Percentiles rank a stretch among this genome's conserved stretches.
Conservation (phyloP, 37 sponge, comb jelly and placozoan genomes). For the Petrosia ficiformis region DNA sequence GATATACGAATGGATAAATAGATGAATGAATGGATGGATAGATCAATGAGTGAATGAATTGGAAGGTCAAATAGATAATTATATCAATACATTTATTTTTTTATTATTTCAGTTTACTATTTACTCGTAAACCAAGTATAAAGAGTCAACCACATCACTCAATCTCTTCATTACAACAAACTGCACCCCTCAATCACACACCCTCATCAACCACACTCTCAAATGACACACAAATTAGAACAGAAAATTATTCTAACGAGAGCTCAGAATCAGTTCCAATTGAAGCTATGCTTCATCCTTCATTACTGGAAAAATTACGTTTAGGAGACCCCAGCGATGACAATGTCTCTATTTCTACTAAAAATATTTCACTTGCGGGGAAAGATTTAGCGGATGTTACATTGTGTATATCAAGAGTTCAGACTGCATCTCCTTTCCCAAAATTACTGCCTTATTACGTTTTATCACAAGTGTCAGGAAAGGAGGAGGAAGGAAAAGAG, state of each 20-base stretch:
- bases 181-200: neutral
- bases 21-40: too few relatives aligned
- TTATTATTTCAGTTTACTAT: too few relatives aligned
- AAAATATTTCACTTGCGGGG: neutral
- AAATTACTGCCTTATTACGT: conserved; percentile 41
- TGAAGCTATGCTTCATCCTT: conserved; percentile 23
- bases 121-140: too few relatives aligned
- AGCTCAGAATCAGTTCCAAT: neutral
- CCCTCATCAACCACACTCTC: neutral
- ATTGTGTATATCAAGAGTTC: conserved; percentile 4
- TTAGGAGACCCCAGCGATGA: conserved; percentile 18
- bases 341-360: conserved; percentile 22
- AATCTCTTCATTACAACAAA: neutral
- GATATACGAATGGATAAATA: too few relatives aligned
- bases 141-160: too few relatives aligned
- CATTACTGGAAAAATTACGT: conserved; percentile 46
- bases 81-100: too few relatives aligned
- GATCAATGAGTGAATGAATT: too few relatives aligned
- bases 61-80: too few relatives aligned
- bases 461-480: neutral
- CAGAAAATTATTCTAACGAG: too few relatives aligned
- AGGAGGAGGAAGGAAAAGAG: neutral
- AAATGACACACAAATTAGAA: neutral
- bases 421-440: conserved; percentile 35
- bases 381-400: neutral